Percentiles rank a stretch among this genome's conserved stretches.
These are phyloP conservation scores for Sturmia bella DNA, from an alignment of 2,888 invertebrate species.

Conservation along the genomic window DNA sequence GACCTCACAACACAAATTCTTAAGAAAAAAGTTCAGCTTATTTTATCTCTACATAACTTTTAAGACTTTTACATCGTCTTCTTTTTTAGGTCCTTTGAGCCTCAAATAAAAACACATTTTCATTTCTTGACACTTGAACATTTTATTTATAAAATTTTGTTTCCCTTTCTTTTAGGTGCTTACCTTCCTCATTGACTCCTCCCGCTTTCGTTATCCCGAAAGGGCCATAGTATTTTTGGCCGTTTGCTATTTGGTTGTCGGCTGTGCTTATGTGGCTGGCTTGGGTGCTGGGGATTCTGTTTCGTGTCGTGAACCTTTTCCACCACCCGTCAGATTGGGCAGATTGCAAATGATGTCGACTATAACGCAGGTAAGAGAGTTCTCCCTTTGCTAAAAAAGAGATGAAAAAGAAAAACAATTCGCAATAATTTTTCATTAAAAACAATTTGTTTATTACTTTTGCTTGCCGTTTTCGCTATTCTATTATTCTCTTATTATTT, in stretches of 20 bases:
- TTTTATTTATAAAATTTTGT: too few relatives aligned
- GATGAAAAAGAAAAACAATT: conserved; percentile 6
- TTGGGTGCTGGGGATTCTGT: conserved; percentile 91
- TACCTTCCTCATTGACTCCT: conserved; percentile 96
- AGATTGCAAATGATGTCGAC: conserved; percentile 90
- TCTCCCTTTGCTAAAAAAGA: not conserved
- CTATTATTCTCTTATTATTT: conserved; percentile 45
- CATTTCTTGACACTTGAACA: too few relatives aligned
- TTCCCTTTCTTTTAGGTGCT: conserved; percentile 83
- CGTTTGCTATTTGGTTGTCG: conserved; percentile 97
- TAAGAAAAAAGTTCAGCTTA: too few relatives aligned
- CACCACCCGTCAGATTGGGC: conserved; percentile 86
- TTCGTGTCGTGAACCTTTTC: conserved; percentile 91
- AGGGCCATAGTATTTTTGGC: conserved; percentile 98
- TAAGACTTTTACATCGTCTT: too few relatives aligned
- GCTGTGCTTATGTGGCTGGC: conserved; percentile 94
- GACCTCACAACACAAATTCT: too few relatives aligned
- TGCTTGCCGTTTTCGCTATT: conserved; percentile 47
- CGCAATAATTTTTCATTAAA: conserved; percentile 27
- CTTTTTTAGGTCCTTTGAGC: too few relatives aligned
- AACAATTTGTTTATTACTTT: conserved; percentile 42
- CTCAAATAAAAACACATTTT: too few relatives aligned
- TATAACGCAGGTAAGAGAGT: conserved; percentile 89
- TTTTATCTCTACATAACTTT: too few relatives aligned
- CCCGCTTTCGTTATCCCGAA: conserved; percentile 98